These are phyloP conservation scores for Belonocnema kinseyi DNA, from an alignment of 1,140 invertebrate genomes.

Conservation along the genomic window DNA sequence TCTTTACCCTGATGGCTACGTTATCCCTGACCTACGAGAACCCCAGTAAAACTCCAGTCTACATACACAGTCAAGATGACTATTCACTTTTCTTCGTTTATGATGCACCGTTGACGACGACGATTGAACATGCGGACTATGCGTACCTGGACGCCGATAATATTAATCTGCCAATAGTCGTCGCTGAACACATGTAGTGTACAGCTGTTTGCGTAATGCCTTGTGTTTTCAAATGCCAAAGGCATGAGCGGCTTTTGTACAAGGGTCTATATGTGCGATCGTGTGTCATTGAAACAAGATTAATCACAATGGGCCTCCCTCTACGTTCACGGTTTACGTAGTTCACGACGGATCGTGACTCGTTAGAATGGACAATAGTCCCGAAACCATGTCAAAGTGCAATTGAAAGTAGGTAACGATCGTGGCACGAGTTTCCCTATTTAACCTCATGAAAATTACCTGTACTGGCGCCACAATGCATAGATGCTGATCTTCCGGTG, in stretches of 20 bases:
- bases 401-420: constrained; percentile 30
- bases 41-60: too few species aligned
- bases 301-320: constrained; percentile 41
- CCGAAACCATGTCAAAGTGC: constrained; percentile 29
- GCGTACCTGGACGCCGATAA: background rate
- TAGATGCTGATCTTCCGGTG: constrained; percentile 21
- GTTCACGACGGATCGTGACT: constrained; percentile 27
- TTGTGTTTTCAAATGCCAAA: constrained; percentile 60
- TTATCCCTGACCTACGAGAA: too few species aligned
- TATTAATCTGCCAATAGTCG: background rate
- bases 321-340: constrained; percentile 11
- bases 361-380: constrained; percentile 19
- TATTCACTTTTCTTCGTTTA: background rate
- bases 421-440: constrained; percentile 21
- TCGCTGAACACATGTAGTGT: constrained; percentile 24
- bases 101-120: constrained; percentile 4
- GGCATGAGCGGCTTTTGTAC: constrained; percentile 46
- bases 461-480: constrained; percentile 15
- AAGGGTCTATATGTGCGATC: constrained; percentile 31
- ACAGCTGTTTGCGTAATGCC: constrained; percentile 57
- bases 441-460: constrained; percentile 19
- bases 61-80: too few species aligned
- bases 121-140: background rate
- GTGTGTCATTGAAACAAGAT: constrained; percentile 56
- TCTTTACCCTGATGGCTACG: too few species aligned